Percentiles rank a stretch among this genome's conserved stretches.
Conservation (phyloP, 2,888 invertebrate genomes). For the Osmoderma eremita region DNA sequence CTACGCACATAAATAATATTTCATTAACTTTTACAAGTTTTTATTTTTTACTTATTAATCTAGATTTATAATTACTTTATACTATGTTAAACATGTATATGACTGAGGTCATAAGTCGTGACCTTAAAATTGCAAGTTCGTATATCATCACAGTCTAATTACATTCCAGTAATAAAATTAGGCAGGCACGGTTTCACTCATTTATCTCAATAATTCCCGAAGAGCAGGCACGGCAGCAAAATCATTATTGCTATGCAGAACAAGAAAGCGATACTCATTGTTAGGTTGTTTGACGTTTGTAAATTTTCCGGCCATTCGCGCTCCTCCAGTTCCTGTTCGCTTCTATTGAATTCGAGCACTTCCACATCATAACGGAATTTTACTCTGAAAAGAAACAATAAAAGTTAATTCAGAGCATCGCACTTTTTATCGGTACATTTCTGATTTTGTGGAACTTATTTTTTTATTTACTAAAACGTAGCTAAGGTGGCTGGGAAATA, state of each 20-base stretch:
- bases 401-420: background rate
- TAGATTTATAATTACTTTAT: background rate
- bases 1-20: too few relatives aligned
- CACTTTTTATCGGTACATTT: too few relatives aligned
- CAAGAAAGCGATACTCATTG: slow-evolving; percentile 66
- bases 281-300: slow-evolving; percentile 59
- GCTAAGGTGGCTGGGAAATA: background rate
- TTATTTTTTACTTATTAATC: too few relatives aligned
- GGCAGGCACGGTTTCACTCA: background rate
- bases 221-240: slow-evolving; percentile 66
- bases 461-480: background rate
- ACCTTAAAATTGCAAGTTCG: slow-evolving; percentile 29
- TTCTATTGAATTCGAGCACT: slow-evolving; percentile 66
- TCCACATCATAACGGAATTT: slow-evolving; percentile 69
- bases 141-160: slow-evolving; percentile 39
- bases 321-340: slow-evolving; percentile 64
- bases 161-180: slow-evolving; percentile 3
- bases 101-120: background rate
- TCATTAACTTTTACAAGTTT: too few relatives aligned
- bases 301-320: slow-evolving; percentile 55
- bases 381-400: slow-evolving; percentile 59
- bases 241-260: slow-evolving; percentile 66
- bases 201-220: slow-evolving; percentile 55
- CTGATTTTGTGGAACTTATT: too few relatives aligned
- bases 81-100: background rate